Evolutionary conservation across 2,797 vertebrate species (phyloP).

Genomic region (Muscicapa striata): DNA sequence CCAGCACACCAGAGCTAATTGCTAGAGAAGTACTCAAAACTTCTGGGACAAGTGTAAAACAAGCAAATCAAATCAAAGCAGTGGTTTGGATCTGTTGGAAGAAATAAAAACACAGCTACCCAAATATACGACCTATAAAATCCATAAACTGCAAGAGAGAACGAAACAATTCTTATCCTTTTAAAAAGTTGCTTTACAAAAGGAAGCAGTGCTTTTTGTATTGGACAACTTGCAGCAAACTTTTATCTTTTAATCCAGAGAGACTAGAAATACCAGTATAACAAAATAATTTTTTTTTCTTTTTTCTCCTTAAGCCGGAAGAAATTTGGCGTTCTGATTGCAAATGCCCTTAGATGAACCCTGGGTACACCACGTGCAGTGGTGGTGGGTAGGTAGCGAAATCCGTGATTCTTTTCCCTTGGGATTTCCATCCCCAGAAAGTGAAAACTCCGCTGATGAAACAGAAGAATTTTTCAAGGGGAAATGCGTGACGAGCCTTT

Average conservation of each 20-base stretch:
- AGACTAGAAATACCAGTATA: not conserved
- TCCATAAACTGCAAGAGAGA: not conserved
- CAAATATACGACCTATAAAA: not conserved
- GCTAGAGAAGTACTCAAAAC: not conserved
- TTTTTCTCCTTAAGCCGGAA: not conserved
- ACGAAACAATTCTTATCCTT: not conserved
- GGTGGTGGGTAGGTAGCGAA: fast-evolving
- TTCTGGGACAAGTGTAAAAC: not conserved
- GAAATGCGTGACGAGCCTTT: not conserved
- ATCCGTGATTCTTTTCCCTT: fast-evolving
- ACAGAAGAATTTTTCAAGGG: not conserved
- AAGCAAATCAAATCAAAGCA: not conserved
- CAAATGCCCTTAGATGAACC: not conserved
- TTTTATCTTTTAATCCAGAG: not conserved
- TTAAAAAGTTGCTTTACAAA: not conserved
- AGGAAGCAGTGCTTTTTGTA: not conserved
- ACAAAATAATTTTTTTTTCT: not conserved
- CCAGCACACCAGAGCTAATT: not conserved
- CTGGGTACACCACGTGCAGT: too few species aligned
- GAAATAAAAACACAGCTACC: not conserved
- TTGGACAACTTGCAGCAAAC: not conserved
- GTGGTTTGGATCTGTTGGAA: not conserved
- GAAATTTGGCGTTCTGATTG: not conserved
- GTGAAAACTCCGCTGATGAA: not conserved
- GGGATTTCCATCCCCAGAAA: not conserved